Percentiles rank a stretch among this genome's conserved stretches.
Conservation (phyloP, 2,113 vertebrate species). For the Thermophis baileyi region DNA sequence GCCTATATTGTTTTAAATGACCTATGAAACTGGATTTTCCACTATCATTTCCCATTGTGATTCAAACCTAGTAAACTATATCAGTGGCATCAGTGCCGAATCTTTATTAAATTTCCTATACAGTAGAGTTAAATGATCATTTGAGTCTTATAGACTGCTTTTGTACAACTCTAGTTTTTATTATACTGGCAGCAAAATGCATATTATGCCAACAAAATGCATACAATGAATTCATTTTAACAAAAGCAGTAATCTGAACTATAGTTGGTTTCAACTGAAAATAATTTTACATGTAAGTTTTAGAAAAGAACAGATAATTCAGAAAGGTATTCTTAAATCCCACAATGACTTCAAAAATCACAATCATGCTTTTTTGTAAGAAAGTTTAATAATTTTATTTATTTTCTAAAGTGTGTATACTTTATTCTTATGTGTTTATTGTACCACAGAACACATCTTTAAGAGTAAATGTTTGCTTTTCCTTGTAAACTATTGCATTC, state of each 20-base stretch:
- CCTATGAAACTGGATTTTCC: conserved; percentile 45
- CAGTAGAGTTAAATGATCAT: background rate
- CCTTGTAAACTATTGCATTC: background rate
- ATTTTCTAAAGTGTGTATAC: background rate
- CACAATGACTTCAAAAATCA: background rate
- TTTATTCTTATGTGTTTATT: background rate
- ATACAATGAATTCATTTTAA: background rate
- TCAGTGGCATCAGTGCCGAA: background rate
- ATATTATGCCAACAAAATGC: background rate
- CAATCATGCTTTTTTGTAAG: background rate
- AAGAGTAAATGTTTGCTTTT: background rate
- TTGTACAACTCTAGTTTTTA: background rate
- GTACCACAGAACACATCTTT: background rate
- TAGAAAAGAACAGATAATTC: background rate
- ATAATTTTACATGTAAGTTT: background rate
- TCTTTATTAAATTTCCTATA: background rate
- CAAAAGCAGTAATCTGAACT: background rate
- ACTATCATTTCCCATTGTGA: conserved; percentile 31
- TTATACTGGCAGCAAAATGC: background rate
- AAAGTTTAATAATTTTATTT: background rate
- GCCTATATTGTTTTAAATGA: conserved; percentile 22
- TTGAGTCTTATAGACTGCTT: too few relatives aligned
- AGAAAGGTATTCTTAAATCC: background rate
- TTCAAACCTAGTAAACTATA: background rate
- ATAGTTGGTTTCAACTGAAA: background rate